Base-by-base conservation (phyloP, 92 coral and sea anemone genomes). In the Chrysogorgia sp. region DNA sequence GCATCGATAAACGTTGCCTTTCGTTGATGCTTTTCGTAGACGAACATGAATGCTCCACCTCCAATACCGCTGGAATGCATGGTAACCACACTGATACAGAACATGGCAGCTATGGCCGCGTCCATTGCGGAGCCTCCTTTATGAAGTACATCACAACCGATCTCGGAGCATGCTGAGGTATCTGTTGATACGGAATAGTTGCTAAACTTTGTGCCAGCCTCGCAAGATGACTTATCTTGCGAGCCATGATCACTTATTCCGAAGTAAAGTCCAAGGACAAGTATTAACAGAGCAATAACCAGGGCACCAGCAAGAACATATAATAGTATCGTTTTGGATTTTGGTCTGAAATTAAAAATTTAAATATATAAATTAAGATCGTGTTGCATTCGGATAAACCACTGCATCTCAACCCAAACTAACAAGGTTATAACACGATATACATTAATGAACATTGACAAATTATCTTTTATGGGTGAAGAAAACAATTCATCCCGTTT, bases 21-120 rank as follows among this genome's bases (percentile, higher is more conserved):
- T n/a, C 31, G 45, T 48, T 81, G 43, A 25, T 23, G 62, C 22
- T 84, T 87, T 58, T 85, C 80, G 34, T 90, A 92, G 26, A 92
- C 92, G 77, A 92, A 77, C 96, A 89, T 89, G 59, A 92, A 92
- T 4, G 87, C 93, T 17, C 97, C 94, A 3, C 97, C 97, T 8
- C 94, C 94, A 72, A 92, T 87, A 25, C 97, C 97, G 8, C 90
- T 72, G 63, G 97, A 92, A n/a, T 92, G 94, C 94, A 92, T 84
- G 61, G 88, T 92, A 62, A 82, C 58, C 23, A 92, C 81, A 0
- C 92, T 92, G 32, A 87, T 74, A 47, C 97, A 92, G 57, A 92
- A 85, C 91, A 92, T 71, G 17, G 90, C 61, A 7, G 97, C 97
- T 40, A 92, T 77, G 21, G 97, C 94, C n/a, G n/a, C n/a, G n/a